Evolutionary conservation across 2,888 invertebrate species (phyloP).

Genomic region (Coecobrya sp.): DNA sequence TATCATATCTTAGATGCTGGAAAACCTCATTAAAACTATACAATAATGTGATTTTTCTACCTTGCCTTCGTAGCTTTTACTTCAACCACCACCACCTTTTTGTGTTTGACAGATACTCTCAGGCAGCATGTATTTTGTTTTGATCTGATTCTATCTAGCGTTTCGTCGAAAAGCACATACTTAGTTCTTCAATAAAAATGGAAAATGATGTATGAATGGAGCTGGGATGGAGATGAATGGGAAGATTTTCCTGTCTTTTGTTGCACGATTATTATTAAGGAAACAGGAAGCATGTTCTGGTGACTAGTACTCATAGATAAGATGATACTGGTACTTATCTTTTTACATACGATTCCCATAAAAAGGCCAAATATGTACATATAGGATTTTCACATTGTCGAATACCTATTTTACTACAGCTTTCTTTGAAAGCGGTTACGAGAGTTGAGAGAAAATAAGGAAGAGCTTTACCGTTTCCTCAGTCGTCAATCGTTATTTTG

Average conservation of each 20-base stretch:
- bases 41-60: neutral
- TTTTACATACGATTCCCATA: constrained; percentile 29
- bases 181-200: neutral
- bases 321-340: neutral
- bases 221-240: neutral
- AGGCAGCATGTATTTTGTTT: too few relatives aligned
- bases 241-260: constrained; percentile 51
- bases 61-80: neutral
- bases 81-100: neutral
- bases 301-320: neutral
- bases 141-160: neutral
- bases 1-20: too few relatives aligned
- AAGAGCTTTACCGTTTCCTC: neutral
- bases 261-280: constrained; percentile 2
- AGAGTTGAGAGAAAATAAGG: neutral
- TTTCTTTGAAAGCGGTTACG: neutral
- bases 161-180: neutral
- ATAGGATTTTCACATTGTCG: neutral
- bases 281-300: constrained; percentile 5
- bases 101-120: neutral
- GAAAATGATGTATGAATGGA: constrained; percentile 28
- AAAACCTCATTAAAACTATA: too few relatives aligned
- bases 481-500: neutral
- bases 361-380: neutral
- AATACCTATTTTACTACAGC: neutral